A percentile compares a stretch with the other conserved stretches of the same genome.
These are phyloP conservation scores for Ommatoiulus sabulosus DNA, from an alignment of 2,888 invertebrate species.

Conservation along the genomic window DNA sequence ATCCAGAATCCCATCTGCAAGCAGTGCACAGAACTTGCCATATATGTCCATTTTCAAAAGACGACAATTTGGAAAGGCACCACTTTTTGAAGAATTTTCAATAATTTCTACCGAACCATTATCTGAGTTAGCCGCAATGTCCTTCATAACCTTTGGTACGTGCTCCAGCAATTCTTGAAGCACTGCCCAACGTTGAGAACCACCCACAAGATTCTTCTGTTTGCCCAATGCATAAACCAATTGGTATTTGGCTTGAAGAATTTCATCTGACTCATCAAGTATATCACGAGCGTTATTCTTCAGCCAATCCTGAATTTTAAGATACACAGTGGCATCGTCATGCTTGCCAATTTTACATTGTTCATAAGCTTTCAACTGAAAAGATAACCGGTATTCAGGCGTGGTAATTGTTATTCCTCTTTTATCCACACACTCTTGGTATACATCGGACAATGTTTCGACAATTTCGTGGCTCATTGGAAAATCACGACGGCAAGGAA, in stretches of 20 bases:
- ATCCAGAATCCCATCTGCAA: neutral
- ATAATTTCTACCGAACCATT: neutral
- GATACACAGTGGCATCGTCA: neutral
- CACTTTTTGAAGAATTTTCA: neutral
- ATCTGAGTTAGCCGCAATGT: neutral
- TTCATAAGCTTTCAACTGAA: constrained; percentile 3
- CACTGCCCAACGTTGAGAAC: constrained; percentile 3
- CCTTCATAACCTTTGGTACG: neutral
- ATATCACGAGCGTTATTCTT: constrained; percentile 60
- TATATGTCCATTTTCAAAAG: neutral
- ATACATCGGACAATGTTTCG: neutral
- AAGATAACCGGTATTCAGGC: neutral
- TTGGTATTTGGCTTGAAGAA: constrained; percentile 62
- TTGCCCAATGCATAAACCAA: constrained; percentile 61
- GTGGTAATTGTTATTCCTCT: neutral
- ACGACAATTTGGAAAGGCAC: neutral
- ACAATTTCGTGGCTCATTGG: neutral
- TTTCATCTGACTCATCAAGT: constrained; percentile 62
- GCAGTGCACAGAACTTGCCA: neutral
- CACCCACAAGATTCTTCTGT: constrained; percentile 60
- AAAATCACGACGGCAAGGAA: neutral
- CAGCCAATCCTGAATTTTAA: constrained; percentile 60
- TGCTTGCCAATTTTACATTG: neutral
- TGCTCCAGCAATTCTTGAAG: neutral
- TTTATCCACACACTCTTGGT: neutral